Evolutionary conservation across 1,140 invertebrate genomes (phyloP), one percentile per base, ranked within the genome.

Genomic region (Macrobrachium nipponense): DNA sequence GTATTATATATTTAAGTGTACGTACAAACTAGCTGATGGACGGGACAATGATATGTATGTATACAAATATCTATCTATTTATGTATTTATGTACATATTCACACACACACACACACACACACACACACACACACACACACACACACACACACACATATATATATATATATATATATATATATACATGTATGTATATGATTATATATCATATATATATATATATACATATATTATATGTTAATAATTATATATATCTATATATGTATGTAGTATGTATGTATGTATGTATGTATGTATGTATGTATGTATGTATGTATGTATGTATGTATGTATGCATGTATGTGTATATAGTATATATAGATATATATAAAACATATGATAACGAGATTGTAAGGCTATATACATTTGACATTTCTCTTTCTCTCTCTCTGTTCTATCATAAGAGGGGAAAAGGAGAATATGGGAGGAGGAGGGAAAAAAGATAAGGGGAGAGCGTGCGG

Each of bases 321-420:
- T 36, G 5, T 20, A n/a, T 12, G 68, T 8, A 36, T 18, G 2
- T 12, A 18, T 23, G 5, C 7, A 72, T n/a, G 68, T 72, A 20
- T 72, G 36, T 72, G 8, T 72, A 23, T 72, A 72, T 72, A 72
- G 4, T 72, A 72, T 72, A 27, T 83, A 62, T 72, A 77, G 61
- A 83, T 76, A 75, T 76, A 73, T 83, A 59, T 36, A 36, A 36
- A 36, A 36, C 14, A 18, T 43, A 73, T 43, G 23, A 23, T 73
- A 23, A 36, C 27, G 27, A 51, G 51, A 51, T 51, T 51, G 60
- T 62, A 84, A 44, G 27, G 73, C 20, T 73, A 62, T 84, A 77
- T 84, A 84, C 82, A 73, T 84, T 75, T 84, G 82, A 84, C 73
- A 84, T 84, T 84, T 75, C 76, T 84, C 82, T 59, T 60, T 84